These are phyloP conservation scores for Bembecia ichneumoniformis DNA, from an alignment of 2,888 invertebrate genomes.

Conservation along the genomic window DNA sequence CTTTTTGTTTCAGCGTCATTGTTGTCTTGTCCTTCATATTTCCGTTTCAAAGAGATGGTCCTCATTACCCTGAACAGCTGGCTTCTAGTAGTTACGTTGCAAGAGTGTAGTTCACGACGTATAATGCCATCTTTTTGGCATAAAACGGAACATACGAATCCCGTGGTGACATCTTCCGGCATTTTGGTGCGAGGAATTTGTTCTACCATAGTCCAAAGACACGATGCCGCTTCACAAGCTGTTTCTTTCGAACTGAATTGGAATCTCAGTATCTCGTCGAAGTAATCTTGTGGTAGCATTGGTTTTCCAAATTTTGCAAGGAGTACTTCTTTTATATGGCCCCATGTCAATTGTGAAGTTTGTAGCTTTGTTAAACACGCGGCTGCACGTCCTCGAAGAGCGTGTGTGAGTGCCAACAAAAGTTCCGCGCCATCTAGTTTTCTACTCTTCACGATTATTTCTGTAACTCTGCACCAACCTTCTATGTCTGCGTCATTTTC, in stretches of 20 bases:
- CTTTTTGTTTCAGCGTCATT: conserved; percentile 4
- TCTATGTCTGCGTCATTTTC: conserved; percentile 13
- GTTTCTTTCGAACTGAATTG: conserved; percentile 11
- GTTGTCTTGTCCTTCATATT: conserved; percentile 3
- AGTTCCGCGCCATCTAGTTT: conserved; percentile 14
- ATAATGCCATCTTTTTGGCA: conserved; percentile 12
- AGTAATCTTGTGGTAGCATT: conserved; percentile 14
- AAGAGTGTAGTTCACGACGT: conserved; percentile 11
- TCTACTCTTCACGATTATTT: conserved; percentile 8
- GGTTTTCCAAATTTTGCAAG: conserved; percentile 13
- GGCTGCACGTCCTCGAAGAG: conserved; percentile 16
- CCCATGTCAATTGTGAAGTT: conserved; percentile 9
- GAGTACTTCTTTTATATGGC: conserved; percentile 11
- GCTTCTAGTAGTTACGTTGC: conserved; percentile 7
- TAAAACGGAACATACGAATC: conserved; percentile 11
- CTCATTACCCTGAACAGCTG: conserved; percentile 14
- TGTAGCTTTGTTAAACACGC: conserved; percentile 13
- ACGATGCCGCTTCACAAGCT: conserved; percentile 9
- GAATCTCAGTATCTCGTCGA: conserved; percentile 14
- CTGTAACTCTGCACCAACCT: conserved; percentile 15
- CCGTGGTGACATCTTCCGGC: conserved; percentile 9
- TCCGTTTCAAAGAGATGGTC: conserved; percentile 11
- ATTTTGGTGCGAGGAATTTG: conserved; percentile 9
- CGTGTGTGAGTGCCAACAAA: conserved; percentile 12
- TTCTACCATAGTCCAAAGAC: conserved; percentile 11